Evolutionary conservation across 1,140 invertebrate species (phyloP).

Genomic region (Macrocentrus cingulum): DNA sequence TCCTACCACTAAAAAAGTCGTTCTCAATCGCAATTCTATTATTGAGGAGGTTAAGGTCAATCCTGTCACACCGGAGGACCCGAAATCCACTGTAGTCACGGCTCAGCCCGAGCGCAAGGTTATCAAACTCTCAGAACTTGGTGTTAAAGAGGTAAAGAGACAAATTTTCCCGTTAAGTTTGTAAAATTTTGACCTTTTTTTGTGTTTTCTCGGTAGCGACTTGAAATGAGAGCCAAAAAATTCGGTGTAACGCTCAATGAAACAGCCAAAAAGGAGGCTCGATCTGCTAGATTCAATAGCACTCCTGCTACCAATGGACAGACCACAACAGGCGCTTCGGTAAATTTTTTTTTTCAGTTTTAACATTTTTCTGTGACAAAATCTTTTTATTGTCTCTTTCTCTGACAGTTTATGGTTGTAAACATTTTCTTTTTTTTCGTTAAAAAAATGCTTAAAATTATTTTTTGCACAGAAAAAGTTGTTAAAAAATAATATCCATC

Average conservation of each 20-base stretch:
- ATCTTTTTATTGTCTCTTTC: too few relatives aligned
- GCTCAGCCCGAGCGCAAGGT: slow-evolving; percentile 55
- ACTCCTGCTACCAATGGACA: slow-evolving; percentile 42
- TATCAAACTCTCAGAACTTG: slow-evolving; percentile 65
- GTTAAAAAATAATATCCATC: too few relatives aligned
- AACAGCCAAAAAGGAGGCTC: slow-evolving; percentile 66
- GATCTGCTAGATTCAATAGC: slow-evolving; percentile 67
- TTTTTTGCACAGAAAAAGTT: too few relatives aligned
- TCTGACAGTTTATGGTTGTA: too few relatives aligned
- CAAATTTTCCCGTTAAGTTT: not conserved
- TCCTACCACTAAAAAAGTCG: slow-evolving; percentile 61
- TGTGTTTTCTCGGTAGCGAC: slow-evolving; percentile 52
- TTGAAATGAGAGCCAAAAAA: slow-evolving; percentile 78
- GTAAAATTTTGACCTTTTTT: slow-evolving; percentile 16
- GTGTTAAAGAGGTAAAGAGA: slow-evolving; percentile 64
- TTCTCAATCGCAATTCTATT: slow-evolving; percentile 69
- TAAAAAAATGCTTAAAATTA: not conserved
- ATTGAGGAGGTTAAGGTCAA: slow-evolving; percentile 53
- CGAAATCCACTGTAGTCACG: slow-evolving; percentile 29
- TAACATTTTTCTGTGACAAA: too few relatives aligned
- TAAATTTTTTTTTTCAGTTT: too few relatives aligned
- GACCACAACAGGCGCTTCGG: slow-evolving; percentile 50
- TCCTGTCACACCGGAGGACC: slow-evolving; percentile 32
- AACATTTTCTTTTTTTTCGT: too few relatives aligned
- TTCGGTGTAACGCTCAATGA: slow-evolving; percentile 70